Percentiles rank a stretch among this genome's conserved stretches.
These are phyloP conservation scores for Bubo scandiacus DNA, from an alignment of 2,113 vertebrate species.

Conservation along the genomic window DNA sequence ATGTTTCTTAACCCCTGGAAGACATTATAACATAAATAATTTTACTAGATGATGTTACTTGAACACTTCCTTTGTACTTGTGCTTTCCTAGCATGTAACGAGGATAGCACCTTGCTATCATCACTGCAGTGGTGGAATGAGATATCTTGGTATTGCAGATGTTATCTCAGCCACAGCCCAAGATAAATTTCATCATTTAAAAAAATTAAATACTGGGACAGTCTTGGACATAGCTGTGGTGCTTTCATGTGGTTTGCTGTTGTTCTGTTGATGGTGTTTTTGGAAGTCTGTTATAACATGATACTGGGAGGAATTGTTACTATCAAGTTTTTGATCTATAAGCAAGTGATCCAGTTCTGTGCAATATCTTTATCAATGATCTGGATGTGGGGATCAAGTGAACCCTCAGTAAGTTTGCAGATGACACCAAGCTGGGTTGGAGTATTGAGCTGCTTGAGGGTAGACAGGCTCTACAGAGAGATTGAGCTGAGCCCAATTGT, in stretches of 20 bases:
- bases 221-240: background rate
- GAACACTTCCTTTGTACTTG: background rate
- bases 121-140: background rate
- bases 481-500: background rate
- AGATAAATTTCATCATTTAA: background rate
- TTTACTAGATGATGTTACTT: background rate
- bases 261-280: background rate
- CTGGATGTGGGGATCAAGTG: background rate
- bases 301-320: background rate
- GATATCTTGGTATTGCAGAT: background rate
- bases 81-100: background rate
- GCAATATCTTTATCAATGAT: background rate
- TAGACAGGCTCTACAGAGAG: background rate
- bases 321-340: background rate
- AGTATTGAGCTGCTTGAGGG: background rate
- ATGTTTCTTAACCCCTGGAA: background rate
- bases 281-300: background rate
- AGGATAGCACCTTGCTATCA: background rate
- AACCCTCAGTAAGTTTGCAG: background rate
- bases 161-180: background rate
- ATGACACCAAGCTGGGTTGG: background rate
- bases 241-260: background rate
- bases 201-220: background rate
- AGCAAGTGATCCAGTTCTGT: background rate
- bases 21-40: background rate